A percentile compares a stretch with the other conserved stretches of the same genome.
These are phyloP conservation scores for Sebastes miniatus DNA, from an alignment of 2,797 vertebrate genomes.

Conservation along the genomic window DNA sequence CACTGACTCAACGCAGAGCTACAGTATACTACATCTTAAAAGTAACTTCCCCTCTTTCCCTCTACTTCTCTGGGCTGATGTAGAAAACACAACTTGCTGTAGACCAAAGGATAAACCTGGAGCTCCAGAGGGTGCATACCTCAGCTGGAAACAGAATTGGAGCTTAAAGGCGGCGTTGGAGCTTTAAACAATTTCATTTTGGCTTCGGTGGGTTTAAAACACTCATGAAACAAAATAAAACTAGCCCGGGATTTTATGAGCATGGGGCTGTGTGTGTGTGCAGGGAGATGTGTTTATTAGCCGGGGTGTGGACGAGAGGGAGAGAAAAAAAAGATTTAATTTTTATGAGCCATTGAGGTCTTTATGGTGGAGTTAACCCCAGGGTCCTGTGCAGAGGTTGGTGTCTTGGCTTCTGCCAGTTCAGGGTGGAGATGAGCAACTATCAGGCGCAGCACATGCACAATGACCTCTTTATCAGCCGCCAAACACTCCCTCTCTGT, in stretches of 20 bases:
- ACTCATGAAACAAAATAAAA: slow-evolving; percentile 59
- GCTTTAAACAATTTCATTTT: slow-evolving; percentile 58
- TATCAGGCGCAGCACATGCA: slow-evolving; percentile 63
- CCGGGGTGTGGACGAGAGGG: slow-evolving; percentile 55
- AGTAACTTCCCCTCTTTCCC: slow-evolving; percentile 21
- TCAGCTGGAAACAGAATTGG: slow-evolving; percentile 36
- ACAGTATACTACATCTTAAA: slow-evolving; percentile 1
- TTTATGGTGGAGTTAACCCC: slow-evolving; percentile 70
- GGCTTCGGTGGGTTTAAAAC: slow-evolving; percentile 60
- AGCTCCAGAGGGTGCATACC: slow-evolving; percentile 36
- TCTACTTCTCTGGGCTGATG: slow-evolving; percentile 18
- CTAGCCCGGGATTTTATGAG: slow-evolving; percentile 58
- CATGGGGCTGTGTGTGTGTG: neutral
- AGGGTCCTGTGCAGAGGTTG: slow-evolving; percentile 56
- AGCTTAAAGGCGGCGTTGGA: slow-evolving; percentile 30
- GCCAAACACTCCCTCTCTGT: slow-evolving; percentile 70
- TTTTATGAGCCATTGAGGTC: slow-evolving; percentile 71
- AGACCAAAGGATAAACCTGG: slow-evolving; percentile 38
- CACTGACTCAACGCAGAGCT: slow-evolving; percentile 24
- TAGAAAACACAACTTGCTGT: slow-evolving; percentile 26
- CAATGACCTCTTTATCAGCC: slow-evolving; percentile 80
- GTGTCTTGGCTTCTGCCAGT: slow-evolving; percentile 47
- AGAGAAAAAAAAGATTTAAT: slow-evolving; percentile 40
- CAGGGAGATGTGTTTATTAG: slow-evolving; percentile 70
- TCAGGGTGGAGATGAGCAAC: slow-evolving; percentile 70